Base-by-base conservation (phyloP, 2,797 vertebrate genomes). In the Betta splendens region DNA sequence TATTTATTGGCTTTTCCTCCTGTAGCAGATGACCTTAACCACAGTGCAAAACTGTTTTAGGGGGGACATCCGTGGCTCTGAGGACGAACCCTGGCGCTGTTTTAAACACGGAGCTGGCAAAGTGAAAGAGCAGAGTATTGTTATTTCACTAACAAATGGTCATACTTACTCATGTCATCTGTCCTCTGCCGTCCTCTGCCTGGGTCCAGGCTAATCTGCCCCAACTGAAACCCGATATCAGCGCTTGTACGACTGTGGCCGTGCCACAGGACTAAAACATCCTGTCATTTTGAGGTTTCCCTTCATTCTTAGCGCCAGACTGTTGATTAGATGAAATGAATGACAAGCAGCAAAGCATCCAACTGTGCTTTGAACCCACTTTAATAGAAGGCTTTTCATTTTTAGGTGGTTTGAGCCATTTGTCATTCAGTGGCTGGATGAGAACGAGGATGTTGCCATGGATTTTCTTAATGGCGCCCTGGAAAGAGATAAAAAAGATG, bases 361-460 rank as follows among this genome's bases (percentile, higher is more conserved):
- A 57, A 23, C 10, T 31, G 8, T 39, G 31, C 46, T 38, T 59
- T 44, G 21, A 55, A 16, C 18, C 10, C 33, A 15, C 21, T 47
- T 5, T 66, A 15, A 72, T 7, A 20, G 10, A 49, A 46, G 7
- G 3, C 7, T 21, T 48, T 65, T 62, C 17, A 60, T 63, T 60
- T 64, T 49, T 57, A 99, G 98, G 82, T 99, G 98, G 98, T 99
- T 99, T 53, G 97, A 98, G 64, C 95, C 98, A 3, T 99, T 99
- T 81, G 98, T 98, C 67, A 97, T 99, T 77, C 96, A 99, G 84
- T 99, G 98, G 98, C 90, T 99, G 50, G 96, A 95, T 79, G 98
- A 99, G 89, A 99, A 99, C 13, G 98, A 99, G 85, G 97, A 95
- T 7, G 95, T 98, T 16, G 94, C 96, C 54, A 94, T 97, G 95